phyloP scores from a whole-genome alignment of 2,113 vertebrate genomes.

The Galemys pyrenaicus region DNA sequence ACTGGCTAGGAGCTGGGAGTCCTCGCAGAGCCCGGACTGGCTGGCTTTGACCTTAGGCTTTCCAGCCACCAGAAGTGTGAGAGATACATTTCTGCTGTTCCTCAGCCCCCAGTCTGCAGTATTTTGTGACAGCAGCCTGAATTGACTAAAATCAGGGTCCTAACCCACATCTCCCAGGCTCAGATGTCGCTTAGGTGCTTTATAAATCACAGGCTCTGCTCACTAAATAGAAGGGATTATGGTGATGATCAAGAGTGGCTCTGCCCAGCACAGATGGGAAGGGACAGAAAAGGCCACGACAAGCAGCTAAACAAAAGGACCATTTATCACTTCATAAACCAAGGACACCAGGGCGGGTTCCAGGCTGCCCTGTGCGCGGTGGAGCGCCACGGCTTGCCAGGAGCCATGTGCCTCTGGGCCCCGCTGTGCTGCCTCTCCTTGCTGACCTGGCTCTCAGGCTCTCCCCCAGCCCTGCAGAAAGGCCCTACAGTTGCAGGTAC shows the following conservation, averaged over 20 bases:
- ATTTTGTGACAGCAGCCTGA: not conserved
- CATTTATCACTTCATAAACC: not conserved
- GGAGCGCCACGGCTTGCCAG: fast-evolving
- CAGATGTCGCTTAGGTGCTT: not conserved
- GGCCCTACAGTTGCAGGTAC: not conserved
- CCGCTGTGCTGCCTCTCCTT: not conserved
- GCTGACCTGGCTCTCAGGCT: not conserved
- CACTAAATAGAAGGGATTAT: not conserved
- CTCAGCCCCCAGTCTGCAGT: not conserved
- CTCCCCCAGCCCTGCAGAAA: not conserved
- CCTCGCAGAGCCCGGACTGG: not conserved
- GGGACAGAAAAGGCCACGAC: not conserved
- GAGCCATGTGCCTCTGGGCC: too few species aligned
- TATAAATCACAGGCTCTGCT: not conserved
- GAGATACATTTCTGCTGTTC: not conserved
- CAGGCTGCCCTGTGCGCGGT: not conserved
- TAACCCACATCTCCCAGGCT: not conserved
- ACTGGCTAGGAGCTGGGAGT: not conserved
- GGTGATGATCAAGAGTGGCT: not conserved
- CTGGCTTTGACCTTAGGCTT: not conserved
- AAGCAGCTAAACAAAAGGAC: not conserved
- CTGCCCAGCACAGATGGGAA: not conserved
- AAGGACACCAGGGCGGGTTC: too few species aligned
- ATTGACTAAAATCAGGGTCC: not conserved
- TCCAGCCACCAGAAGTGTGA: not conserved